phyloP scores from a whole-genome alignment of 2,113 vertebrate genomes.

The Euleptes europaea region DNA sequence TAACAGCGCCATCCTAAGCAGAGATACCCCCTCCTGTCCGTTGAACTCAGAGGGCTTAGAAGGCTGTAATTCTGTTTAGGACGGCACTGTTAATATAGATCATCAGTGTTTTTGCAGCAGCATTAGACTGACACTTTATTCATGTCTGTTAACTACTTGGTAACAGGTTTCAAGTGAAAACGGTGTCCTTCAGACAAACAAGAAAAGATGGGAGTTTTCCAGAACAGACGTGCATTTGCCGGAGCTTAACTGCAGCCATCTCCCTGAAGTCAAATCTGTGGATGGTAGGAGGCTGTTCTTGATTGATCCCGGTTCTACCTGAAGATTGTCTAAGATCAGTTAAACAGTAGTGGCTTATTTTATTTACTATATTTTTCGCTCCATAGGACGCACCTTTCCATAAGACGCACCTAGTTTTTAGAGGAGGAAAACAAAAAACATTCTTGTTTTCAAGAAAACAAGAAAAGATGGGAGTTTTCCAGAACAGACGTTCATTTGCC shows the following conservation, averaged over 20 bases:
- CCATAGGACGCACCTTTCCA: too few species aligned
- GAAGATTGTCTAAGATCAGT: not conserved
- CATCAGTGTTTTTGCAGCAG: accelerated
- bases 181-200: slow-evolving; percentile 62
- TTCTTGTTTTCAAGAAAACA: slow-evolving; percentile 70
- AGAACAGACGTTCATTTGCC: slow-evolving; percentile 73
- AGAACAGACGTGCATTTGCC: slow-evolving; percentile 73
- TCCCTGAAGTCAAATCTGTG: slow-evolving; percentile 73
- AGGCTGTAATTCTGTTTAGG: too few species aligned
- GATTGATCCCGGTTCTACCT: not conserved
- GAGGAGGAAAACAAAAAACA: too few species aligned
- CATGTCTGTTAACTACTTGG: slow-evolving; percentile 23
- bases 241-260: slow-evolving; percentile 69
- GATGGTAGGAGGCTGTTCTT: slow-evolving; percentile 66
- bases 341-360: not conserved
- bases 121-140: slow-evolving; percentile 26
- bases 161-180: slow-evolving; percentile 74
- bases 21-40: too few species aligned
- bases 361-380: too few species aligned
- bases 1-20: too few species aligned
- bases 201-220: slow-evolving; percentile 71
- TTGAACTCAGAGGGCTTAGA: too few species aligned
- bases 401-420: too few species aligned
- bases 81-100: too few species aligned
- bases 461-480: slow-evolving; percentile 71